Evolutionary conservation across 2,888 invertebrate species (phyloP), one percentile per base, ranked within the genome.

Genomic region (Eustalomyia histrio): DNA sequence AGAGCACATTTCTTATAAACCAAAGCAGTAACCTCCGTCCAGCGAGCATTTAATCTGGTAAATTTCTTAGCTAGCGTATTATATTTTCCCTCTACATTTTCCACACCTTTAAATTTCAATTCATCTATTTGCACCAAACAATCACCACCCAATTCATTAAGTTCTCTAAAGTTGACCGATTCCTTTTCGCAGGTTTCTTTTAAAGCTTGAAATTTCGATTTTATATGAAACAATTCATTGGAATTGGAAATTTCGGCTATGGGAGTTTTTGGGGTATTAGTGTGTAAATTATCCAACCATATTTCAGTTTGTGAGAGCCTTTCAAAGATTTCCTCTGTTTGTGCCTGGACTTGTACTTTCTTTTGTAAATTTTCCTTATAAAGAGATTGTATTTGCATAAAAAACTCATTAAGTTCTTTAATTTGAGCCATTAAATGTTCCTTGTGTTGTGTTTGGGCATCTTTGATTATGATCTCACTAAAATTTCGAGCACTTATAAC

Each of bases 161-260:
- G 91, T 84, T 93, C 92, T 14, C 94, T 91, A 87, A 95, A 95
- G 84, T 93, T 93, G 35, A 92, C 91, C 24, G 94, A 93, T 84
- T 93, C 93, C 14, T 92, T 92, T 86, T 95, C 95, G 85, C 95
- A 94, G 84, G 93, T 92, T 83, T 95, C 95, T 88, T 94, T 95
- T 33, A 95, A 91, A 17, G 92, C 90, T 88, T 95, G 94, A 89
- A 94, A 95, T 85, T 93, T 93, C 5, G 93, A 92, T 86, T 95
- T 95, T 86, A 94, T 92, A 85, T 93, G 94, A 87, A 95, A 95
- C 39, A 95, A 91, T 88, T 94, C 94, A 18, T 93, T 93, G 1
- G 95, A 93, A 83, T 94, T 94, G 0, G 92, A 91, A 84, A 95
- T 93, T 80, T 91, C 90, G 52, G 91, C 91, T 79, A 93, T 92